Conservation (phyloP, 2,797 vertebrate species). For the Merluccius polli region DNA sequence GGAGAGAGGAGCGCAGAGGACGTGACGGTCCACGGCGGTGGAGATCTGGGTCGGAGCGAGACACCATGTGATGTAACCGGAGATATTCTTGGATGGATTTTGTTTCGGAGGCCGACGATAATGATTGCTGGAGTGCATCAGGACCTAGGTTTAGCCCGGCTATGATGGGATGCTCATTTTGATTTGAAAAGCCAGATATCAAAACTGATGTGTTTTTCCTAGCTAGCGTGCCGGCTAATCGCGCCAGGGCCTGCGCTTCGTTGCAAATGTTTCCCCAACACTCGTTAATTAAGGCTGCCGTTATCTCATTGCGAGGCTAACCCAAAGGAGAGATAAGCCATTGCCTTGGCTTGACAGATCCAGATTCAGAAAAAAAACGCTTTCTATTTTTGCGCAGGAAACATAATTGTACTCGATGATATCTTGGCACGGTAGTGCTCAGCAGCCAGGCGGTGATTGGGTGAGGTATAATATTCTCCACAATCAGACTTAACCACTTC, state of each 20-base stretch:
- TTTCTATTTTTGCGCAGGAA: not conserved
- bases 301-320: constrained; percentile 58
- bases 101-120: not conserved
- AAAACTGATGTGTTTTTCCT: constrained; percentile 36
- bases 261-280: constrained; percentile 53
- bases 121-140: not conserved
- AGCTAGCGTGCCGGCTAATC: constrained; percentile 37
- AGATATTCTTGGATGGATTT: not conserved
- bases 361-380: constrained; percentile 55
- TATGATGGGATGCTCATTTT: constrained; percentile 28
- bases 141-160: not conserved
- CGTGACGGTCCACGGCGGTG: not conserved
- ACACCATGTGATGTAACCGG: not conserved
- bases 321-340: constrained; percentile 56
- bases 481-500: not conserved
- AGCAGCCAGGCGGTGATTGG: not conserved
- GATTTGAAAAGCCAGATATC: constrained; percentile 51
- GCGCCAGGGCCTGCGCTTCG: constrained; percentile 41
- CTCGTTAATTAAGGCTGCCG: constrained; percentile 57
- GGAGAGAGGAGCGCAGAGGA: not conserved
- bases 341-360: constrained; percentile 49
- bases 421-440: not conserved
- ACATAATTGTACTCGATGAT: not conserved
- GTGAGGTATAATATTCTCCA: not conserved
- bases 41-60: not conserved